Evolutionary conservation across 2,797 vertebrate species (phyloP).

Genomic region (Coracias cyanogaster): DNA sequence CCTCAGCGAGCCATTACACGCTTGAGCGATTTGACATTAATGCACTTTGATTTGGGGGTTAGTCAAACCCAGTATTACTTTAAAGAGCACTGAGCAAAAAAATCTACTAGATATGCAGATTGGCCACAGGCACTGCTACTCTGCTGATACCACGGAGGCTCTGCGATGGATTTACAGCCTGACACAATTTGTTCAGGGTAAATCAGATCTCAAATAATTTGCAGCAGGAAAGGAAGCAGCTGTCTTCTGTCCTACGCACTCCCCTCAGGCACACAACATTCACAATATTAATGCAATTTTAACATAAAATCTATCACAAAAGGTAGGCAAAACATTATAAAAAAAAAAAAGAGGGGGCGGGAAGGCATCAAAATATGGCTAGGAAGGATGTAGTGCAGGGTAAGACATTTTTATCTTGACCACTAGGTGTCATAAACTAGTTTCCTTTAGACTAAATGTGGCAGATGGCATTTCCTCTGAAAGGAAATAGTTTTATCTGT

Average conservation of each 20-base stretch:
- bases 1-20: not conserved
- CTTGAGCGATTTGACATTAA: conserved; percentile 1
- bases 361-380: not conserved
- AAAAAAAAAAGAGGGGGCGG: accelerated
- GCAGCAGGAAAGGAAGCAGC: conserved; percentile 19
- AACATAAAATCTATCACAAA: not conserved
- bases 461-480: not conserved
- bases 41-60: conserved; percentile 36
- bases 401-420: not conserved
- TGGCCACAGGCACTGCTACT: conserved; percentile 34
- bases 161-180: conserved; percentile 12
- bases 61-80: conserved; percentile 29
- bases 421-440: conserved; percentile 49
- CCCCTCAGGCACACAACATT: not conserved
- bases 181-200: conserved; percentile 36
- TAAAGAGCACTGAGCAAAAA: conserved; percentile 28
- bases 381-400: not conserved
- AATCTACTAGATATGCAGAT: conserved; percentile 25
- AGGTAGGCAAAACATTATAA: not conserved
- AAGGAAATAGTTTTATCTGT: not conserved
- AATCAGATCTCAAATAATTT: conserved; percentile 45
- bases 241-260: not conserved
- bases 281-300: not conserved
- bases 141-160: not conserved
- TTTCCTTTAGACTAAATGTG: not conserved